A percentile compares a stretch with the other conserved stretches of the same genome.
These are phyloP conservation scores for Drosophila leontia DNA, from an alignment of 1,140 invertebrate genomes.

Conservation along the genomic window DNA sequence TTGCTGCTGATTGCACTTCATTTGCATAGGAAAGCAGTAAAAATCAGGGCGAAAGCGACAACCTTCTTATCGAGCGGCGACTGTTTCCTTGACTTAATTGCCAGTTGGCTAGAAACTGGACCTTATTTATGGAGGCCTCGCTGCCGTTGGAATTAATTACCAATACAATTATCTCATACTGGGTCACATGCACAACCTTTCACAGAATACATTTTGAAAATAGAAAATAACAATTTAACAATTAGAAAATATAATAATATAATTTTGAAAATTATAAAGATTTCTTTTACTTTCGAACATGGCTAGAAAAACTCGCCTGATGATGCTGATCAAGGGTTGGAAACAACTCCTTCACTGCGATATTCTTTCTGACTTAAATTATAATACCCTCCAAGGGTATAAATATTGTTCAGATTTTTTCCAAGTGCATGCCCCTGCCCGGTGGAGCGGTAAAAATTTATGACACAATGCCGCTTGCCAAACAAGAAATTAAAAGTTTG, in stretches of 20 bases:
- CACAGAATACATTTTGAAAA: not conserved
- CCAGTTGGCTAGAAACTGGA: conserved; percentile 37
- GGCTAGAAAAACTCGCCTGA: too few relatives aligned
- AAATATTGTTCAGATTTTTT: not conserved
- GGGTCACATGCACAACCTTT: conserved; percentile 8
- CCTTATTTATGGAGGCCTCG: conserved; percentile 55
- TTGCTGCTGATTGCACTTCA: conserved; percentile 51
- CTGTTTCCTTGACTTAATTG: conserved; percentile 70
- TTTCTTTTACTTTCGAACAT: too few relatives aligned
- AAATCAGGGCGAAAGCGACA: conserved; percentile 31
- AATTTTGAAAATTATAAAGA: too few relatives aligned
- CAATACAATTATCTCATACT: conserved; percentile 51
- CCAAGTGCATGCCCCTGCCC: conserved; percentile 6
- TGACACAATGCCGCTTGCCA: conserved; percentile 65
- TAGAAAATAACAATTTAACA: too few relatives aligned
- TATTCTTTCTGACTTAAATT: too few relatives aligned
- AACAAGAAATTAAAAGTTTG: conserved; percentile 80
- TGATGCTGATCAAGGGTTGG: too few relatives aligned
- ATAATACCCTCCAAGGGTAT: too few relatives aligned
- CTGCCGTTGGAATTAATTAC: conserved; percentile 58
- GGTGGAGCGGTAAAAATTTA: conserved; percentile 64
- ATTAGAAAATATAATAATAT: too few relatives aligned
- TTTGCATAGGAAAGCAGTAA: conserved; percentile 54
- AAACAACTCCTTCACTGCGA: too few relatives aligned
- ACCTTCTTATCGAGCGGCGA: conserved; percentile 62